Base-by-base conservation (phyloP, 2,113 vertebrate genomes). In the Elanoides forficatus region DNA sequence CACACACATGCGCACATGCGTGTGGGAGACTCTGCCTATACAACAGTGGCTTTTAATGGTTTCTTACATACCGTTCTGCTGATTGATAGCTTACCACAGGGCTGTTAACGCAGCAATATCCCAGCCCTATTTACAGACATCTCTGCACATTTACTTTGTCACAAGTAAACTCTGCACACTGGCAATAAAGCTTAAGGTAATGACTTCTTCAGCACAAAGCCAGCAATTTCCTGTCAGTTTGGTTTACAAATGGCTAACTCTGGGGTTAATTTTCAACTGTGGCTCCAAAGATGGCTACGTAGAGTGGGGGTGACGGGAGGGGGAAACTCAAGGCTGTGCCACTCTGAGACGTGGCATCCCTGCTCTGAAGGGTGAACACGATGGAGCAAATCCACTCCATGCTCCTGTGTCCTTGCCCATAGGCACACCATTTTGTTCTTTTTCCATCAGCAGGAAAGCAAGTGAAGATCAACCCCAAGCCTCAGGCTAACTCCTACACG, bases 121-220 rank as follows among this genome's bases (percentile, higher is more conserved):
- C 83, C 86, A 56, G 76, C 88, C 91, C 94, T 91, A 94, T 95
- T 97, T 97, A 96, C 93, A 95, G 96, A 91, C 94, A 96, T 84
- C 95, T 90, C 96, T 91, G 91, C 76, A 71, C 97, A 97, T 98
- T 97, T 97, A 96, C 96, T 97, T 97, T 98, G 97, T 97, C 97
- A 96, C 94, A 72, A 97, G 95, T 92, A 97, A 97, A 97, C 93
- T 95, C 97, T 48, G 59, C 93, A 88, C 86, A 91, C 9, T 52
- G 18, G 96, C 95, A 97, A 97, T 97, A 98, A 98, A 98, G 97
- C 95, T 97, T 95, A 94, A 97, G 97, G 97, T 97, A 97, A 98
- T 96, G 96, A 97, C 97, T 97, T 96, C 97, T 97, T 96, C 95
- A 94, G 96, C 93, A 97, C 86, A 95, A 97, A 97, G 93, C 95